These are phyloP conservation scores for Pentalonia nigronervosa DNA, from an alignment of 1,140 invertebrate species.

Conservation along the genomic window DNA sequence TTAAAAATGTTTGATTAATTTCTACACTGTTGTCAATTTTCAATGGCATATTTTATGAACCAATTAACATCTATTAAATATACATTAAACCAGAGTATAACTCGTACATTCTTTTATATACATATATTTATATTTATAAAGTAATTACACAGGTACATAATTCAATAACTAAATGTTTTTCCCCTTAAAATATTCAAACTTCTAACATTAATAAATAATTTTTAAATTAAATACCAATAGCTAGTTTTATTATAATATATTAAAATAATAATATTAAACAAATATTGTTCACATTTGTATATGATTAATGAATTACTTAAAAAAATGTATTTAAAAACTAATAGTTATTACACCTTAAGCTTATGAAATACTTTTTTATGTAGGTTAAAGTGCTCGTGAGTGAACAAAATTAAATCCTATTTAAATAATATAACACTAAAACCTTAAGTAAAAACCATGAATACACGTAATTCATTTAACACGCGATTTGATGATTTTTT, in stretches of 20 bases:
- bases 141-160: background rate
- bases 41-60: background rate
- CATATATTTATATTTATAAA: background rate
- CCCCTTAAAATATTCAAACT: background rate
- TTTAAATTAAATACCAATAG: background rate
- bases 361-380: slow-evolving; percentile 12
- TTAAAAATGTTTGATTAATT: background rate
- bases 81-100: background rate
- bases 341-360: background rate
- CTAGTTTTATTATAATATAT: background rate
- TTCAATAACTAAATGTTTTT: background rate
- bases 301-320: background rate
- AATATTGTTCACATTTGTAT: background rate
- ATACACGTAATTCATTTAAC: slow-evolving; percentile 34
- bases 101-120: background rate
- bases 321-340: background rate
- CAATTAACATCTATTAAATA: background rate
- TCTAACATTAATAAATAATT: background rate
- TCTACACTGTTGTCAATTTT: background rate
- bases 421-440: slow-evolving; percentile 35
- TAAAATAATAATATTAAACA: background rate
- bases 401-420: slow-evolving; percentile 40
- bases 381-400: slow-evolving; percentile 31
- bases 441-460: slow-evolving; percentile 1
- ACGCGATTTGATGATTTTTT: slow-evolving; percentile 39